Conservation (phyloP, 2,888 invertebrate species). For the Protodeltote pygarga region DNA sequence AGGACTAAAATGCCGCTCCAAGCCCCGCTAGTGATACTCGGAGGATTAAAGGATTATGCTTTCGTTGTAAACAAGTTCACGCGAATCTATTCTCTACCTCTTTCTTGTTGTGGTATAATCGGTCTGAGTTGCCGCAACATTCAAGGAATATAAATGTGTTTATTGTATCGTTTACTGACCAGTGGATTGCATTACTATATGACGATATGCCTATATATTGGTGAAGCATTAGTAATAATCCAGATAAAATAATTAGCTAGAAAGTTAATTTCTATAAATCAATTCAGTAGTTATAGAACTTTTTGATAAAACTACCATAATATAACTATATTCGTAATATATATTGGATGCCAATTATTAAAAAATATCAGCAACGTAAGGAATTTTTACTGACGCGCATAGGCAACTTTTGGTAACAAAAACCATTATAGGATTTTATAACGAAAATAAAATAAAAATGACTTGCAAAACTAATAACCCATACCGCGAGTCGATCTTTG, state of each 20-base stretch:
- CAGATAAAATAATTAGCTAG: too few relatives aligned
- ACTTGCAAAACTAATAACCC: conserved; percentile 51
- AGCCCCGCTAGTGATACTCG: conserved; percentile 74
- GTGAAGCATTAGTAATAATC: too few relatives aligned
- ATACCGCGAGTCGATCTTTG: conserved; percentile 30
- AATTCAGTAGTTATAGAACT: too few relatives aligned
- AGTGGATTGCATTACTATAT: too few relatives aligned
- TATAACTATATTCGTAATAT: too few relatives aligned
- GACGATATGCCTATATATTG: too few relatives aligned
- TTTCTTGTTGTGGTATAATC: conserved; percentile 54
- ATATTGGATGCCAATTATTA: too few relatives aligned
- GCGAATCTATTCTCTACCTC: conserved; percentile 67
- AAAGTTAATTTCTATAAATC: too few relatives aligned
- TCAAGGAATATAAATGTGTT: conserved; percentile 18
- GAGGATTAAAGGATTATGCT: conserved; percentile 79
- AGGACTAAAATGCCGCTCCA: conserved; percentile 60
- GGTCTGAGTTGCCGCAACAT: conserved; percentile 30
- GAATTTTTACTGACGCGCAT: too few relatives aligned
- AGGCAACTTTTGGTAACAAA: conserved; percentile 1
- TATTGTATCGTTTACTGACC: not conserved
- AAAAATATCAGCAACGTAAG: too few relatives aligned
- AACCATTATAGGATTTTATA: conserved; percentile 9
- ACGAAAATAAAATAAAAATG: conserved; percentile 46
- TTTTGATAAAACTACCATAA: too few relatives aligned
- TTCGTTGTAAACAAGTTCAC: conserved; percentile 70